Evolutionary conservation across 2,113 vertebrate species (phyloP).

Genomic region (Meles meles): DNA sequence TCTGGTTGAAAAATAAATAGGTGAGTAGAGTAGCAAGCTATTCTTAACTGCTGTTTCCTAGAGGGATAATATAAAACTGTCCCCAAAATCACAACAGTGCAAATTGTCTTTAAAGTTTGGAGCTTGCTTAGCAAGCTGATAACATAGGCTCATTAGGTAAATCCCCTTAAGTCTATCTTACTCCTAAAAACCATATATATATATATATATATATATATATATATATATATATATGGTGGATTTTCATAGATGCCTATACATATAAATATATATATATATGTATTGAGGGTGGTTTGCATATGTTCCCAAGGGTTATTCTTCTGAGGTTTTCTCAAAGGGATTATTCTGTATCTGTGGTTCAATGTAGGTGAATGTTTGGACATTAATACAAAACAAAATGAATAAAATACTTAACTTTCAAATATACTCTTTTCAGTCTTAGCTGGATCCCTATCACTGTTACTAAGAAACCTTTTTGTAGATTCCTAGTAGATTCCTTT

Average conservation of each 20-base stretch:
- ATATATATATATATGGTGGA: not conserved
- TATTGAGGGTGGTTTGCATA: not conserved
- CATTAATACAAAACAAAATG: not conserved
- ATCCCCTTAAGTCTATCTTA: not conserved
- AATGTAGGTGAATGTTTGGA: not conserved
- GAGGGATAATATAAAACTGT: not conserved
- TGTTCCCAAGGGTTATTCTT: not conserved
- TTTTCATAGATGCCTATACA: not conserved
- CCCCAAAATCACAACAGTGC: not conserved
- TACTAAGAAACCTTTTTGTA: not conserved
- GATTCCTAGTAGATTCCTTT: not conserved
- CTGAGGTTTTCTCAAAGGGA: not conserved
- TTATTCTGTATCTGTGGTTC: not conserved
- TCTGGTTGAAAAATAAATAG: conserved; percentile 7
- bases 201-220: not conserved
- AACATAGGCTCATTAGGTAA: not conserved
- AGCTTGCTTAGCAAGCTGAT: not conserved
- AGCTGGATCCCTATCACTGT: not conserved
- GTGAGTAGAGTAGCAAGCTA: not conserved
- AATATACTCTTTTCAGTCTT: not conserved
- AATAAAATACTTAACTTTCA: not conserved
- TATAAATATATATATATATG: not conserved
- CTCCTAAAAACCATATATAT: too few species aligned
- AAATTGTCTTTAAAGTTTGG: conserved; percentile 17
- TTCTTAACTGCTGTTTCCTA: not conserved